phyloP scores from a whole-genome alignment of 2,888 invertebrate species.

The Hecatera dysodea region DNA sequence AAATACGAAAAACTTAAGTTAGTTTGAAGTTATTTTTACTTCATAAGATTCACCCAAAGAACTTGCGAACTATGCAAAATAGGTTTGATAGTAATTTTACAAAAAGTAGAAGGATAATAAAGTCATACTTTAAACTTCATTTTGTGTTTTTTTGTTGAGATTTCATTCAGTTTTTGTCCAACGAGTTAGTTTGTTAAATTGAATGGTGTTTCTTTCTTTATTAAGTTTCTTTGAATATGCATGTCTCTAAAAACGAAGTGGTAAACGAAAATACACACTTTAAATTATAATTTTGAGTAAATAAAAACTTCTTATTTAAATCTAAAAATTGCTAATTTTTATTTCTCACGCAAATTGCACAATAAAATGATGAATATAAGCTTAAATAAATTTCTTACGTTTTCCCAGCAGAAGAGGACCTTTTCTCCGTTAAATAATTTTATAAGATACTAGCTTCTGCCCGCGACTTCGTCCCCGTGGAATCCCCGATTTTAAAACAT shows the following conservation, averaged over 20 bases:
- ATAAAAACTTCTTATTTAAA: neutral
- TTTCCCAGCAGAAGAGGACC: neutral
- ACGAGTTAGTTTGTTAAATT: neutral
- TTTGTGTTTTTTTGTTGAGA: conserved; percentile 42
- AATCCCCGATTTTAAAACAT: too few relatives aligned
- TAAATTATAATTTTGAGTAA: neutral
- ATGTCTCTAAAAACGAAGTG: neutral
- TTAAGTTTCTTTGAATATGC: neutral
- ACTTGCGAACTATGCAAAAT: conserved; percentile 64
- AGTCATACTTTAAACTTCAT: conserved; percentile 53
- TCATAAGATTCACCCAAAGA: conserved; percentile 62
- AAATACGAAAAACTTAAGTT: conserved; percentile 58
- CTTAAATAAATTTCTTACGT: neutral
- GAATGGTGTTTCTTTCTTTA: neutral
- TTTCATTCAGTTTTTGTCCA: conserved; percentile 35
- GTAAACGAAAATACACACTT: neutral
- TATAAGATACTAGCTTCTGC: too few relatives aligned
- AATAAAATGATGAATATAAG: neutral
- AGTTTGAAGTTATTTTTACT: conserved; percentile 60
- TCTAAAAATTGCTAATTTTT: neutral
- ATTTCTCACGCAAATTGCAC: neutral
- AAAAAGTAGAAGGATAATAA: conserved; percentile 56
- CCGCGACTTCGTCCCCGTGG: too few relatives aligned
- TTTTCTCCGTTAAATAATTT: conserved; percentile 29
- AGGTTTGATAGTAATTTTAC: conserved; percentile 60